Conservation (phyloP, 2,888 invertebrate genomes). For the Nemapogon koenigi region DNA sequence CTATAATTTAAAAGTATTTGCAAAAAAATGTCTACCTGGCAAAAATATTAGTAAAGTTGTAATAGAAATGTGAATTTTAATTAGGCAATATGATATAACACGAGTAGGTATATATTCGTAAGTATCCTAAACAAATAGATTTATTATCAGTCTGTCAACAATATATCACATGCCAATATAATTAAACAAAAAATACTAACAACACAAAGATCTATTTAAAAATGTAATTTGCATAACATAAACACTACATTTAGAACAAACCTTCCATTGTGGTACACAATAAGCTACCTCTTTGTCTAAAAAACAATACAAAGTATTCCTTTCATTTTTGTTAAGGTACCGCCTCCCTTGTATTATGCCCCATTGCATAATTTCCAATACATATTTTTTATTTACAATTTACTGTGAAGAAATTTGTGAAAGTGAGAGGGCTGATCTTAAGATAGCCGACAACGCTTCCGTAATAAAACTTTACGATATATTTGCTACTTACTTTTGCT, state of each 20-base stretch:
- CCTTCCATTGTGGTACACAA: constrained; percentile 2
- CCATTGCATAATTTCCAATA: constrained; percentile 21
- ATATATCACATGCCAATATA: too few species aligned
- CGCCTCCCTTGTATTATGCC: constrained; percentile 14
- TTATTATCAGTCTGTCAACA: too few species aligned
- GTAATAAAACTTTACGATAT: constrained; percentile 28
- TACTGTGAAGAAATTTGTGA: constrained; percentile 33
- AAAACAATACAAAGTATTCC: constrained; percentile 35
- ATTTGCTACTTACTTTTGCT: constrained; percentile 25
- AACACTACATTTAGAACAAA: constrained; percentile 3
- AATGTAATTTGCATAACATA: constrained; percentile 6
- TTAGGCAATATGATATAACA: too few species aligned
- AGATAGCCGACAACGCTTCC: constrained; percentile 11
- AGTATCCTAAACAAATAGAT: too few species aligned
- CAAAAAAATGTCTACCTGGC: too few species aligned
- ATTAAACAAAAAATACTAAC: too few species aligned
- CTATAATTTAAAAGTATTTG: too few species aligned
- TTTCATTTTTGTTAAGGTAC: constrained; percentile 25
- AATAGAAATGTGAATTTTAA: too few species aligned
- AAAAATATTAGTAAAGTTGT: too few species aligned
- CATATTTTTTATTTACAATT: constrained; percentile 13
- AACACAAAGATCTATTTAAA: too few species aligned
- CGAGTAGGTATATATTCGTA: too few species aligned
- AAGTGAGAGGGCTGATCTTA: constrained; percentile 28
- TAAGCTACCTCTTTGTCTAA: constrained; percentile 38